phyloP scores from a whole-genome alignment of 2,113 vertebrate genomes.

The Takifugu flavidus region DNA sequence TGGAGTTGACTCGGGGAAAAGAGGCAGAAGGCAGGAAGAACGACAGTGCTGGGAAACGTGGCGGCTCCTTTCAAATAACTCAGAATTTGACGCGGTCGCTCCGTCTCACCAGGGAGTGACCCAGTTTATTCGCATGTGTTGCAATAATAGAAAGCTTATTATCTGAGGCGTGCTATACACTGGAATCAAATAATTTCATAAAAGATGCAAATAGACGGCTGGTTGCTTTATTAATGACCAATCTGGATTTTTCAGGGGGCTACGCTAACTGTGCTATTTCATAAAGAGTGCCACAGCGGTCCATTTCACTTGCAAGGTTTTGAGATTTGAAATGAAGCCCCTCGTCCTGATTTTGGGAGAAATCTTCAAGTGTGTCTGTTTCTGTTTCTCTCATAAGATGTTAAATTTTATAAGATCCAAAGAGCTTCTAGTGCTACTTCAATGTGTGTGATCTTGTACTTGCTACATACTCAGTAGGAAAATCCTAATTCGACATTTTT shows the following conservation, averaged over 20 bases:
- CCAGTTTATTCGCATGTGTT: slow-evolving; percentile 21
- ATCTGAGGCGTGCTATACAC: background rate
- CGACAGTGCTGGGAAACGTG: background rate
- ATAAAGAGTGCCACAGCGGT: no score
- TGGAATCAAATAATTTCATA: background rate
- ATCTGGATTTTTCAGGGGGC: background rate
- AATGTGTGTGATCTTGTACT: no score
- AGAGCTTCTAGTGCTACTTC: no score
- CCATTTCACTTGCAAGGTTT: no score
- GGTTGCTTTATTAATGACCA: background rate
- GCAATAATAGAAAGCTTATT: slow-evolving; percentile 12
- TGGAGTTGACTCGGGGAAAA: background rate
- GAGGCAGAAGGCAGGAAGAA: background rate
- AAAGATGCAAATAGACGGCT: no score
- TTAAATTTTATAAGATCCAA: no score
- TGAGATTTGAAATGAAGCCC: no score
- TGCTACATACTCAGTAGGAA: no score
- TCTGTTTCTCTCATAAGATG: no score
- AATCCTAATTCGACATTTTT: no score
- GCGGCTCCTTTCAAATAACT: slow-evolving; percentile 12
- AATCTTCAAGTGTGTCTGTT: no score
- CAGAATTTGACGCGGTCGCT: slow-evolving; percentile 6
- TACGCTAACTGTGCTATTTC: background rate
- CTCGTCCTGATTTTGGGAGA: no score
- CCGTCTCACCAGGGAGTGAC: slow-evolving; percentile 2